These are phyloP conservation scores for Manis javanica DNA, from an alignment of 2,797 vertebrate genomes.

Conservation along the genomic window DNA sequence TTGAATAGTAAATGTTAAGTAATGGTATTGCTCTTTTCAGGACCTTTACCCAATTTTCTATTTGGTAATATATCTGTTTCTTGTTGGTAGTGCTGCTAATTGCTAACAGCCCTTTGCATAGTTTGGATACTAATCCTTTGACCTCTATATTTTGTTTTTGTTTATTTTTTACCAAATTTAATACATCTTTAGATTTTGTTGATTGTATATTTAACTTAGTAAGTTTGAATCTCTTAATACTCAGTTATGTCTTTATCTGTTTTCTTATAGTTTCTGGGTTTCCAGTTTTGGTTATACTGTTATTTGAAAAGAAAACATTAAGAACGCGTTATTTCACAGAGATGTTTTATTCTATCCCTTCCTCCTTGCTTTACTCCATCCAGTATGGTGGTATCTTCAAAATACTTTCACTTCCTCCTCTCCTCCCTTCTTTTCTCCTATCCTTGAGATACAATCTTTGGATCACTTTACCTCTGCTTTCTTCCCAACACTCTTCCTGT, in stretches of 20 bases:
- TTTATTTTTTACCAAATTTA: background rate
- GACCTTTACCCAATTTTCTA: background rate
- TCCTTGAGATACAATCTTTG: background rate
- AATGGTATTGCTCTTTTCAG: background rate
- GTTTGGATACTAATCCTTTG: background rate
- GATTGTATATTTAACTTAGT: background rate
- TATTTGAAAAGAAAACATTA: background rate
- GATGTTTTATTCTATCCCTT: background rate
- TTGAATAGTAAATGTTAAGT: background rate
- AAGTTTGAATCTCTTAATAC: background rate
- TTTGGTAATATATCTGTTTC: background rate
- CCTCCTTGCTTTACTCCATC: background rate
- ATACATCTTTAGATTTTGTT: background rate
- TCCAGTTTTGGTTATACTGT: background rate
- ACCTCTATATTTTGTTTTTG: background rate
- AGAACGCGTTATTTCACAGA: background rate
- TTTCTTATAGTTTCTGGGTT: background rate
- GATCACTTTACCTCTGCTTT: background rate
- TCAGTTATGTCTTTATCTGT: background rate
- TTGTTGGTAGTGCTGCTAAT: background rate
- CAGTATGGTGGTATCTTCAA: background rate
- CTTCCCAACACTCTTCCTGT: too few species aligned
- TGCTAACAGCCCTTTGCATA: background rate
- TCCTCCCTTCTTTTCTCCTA: background rate
- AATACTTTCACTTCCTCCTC: background rate